Base-by-base conservation (phyloP, 2,888 invertebrate genomes). In the Rhaphigaster nebulosa region DNA sequence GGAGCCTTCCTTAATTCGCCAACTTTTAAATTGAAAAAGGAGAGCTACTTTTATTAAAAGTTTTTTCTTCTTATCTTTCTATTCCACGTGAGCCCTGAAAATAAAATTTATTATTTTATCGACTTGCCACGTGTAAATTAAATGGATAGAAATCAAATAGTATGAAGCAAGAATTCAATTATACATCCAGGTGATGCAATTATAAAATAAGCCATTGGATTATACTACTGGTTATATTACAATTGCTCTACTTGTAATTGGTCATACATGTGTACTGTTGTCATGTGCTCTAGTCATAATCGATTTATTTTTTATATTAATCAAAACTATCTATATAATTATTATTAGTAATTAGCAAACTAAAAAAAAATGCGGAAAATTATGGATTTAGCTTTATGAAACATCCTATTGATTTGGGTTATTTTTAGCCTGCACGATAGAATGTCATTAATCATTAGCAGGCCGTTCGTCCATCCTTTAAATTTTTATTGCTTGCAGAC, bases 11-110 rank as follows among this genome's bases (percentile, higher is more conserved):
- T 76, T 76, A 76, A 76, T 76, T 76, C 8, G 34, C 34, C 70
- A 38, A 76, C 20, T 34, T 76, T 76, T 76, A 38, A 18, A 76
- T 76, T 76, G 70, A 76, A 76, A 76, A 76, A 76, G 70, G 20
- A 76, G 34, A 76, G 5, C 20, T 70, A 20, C 38, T 38, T 76
- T 38, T 76, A 38, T 20, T 76, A 29, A 65, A 65, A 65, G 29
- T 65, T 65, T 65, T n/a, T 70, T 76, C 1, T 34, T 76, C 29
- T 76, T 76, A 38, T 76, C 1, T 38, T 76, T 76, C 29, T 76
- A 38, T 38, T 23, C 2, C 15, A 76, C 18, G 38, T 38, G 20
- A 20, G 20, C 23, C 38, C 5, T 1, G n/a, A 15, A 29, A 15
- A 65, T 15, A n/a, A 56, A 56, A 15, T 1, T 60, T 0, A n/a